Conservation (phyloP, 2,797 vertebrate species). For the Brotula barbata region DNA sequence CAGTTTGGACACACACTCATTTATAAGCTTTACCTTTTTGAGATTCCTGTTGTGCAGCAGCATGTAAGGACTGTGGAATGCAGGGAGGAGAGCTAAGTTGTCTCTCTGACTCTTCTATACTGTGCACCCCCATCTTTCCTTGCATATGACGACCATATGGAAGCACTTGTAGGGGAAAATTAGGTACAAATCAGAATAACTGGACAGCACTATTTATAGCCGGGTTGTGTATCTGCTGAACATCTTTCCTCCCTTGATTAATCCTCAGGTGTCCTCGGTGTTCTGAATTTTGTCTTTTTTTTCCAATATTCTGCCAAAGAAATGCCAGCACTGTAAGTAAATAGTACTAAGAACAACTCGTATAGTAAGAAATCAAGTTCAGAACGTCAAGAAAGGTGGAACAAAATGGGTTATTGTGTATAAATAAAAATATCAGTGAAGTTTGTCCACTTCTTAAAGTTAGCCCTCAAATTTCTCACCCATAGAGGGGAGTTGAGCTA, state of each 20-base stretch:
- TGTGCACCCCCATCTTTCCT: conserved; percentile 11
- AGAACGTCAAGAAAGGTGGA: too few species aligned
- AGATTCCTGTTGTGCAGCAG: conserved; percentile 10
- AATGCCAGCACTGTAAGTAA: neutral
- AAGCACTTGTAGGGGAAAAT: conserved; percentile 46
- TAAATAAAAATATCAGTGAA: too few species aligned
- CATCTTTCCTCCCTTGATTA: conserved; percentile 8
- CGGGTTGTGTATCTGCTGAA: conserved; percentile 15
- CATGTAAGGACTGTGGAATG: conserved; percentile 28
- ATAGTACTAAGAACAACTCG: neutral
- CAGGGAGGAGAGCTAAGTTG: conserved; percentile 17
- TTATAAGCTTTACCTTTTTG: conserved; percentile 16
- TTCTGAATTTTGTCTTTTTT: neutral
- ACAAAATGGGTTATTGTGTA: too few species aligned
- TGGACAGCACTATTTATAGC: conserved; percentile 41
- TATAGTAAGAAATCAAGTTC: too few species aligned
- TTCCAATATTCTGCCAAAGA: neutral
- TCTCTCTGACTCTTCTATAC: conserved; percentile 17
- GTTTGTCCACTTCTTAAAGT: too few species aligned
- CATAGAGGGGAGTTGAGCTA: too few species aligned
- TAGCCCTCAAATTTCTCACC: too few species aligned
- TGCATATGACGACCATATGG: conserved; percentile 50
- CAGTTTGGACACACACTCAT: neutral
- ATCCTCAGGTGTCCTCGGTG: conserved; percentile 12
- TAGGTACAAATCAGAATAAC: conserved; percentile 48